Evolutionary conservation across 2,797 vertebrate species (phyloP), one percentile per base, ranked within the genome.

Genomic region (Gymnodraco acuticeps): DNA sequence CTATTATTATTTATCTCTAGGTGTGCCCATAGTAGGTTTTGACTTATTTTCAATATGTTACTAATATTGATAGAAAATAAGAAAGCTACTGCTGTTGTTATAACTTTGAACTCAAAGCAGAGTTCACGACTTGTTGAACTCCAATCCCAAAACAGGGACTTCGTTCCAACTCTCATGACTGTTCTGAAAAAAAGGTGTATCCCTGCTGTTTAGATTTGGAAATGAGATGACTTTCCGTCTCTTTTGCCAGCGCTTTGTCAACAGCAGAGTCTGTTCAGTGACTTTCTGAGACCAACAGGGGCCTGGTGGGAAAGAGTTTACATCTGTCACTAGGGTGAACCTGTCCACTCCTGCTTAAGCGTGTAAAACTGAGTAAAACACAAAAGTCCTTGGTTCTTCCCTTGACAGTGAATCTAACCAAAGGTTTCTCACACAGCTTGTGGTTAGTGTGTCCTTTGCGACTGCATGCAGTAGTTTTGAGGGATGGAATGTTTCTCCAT

Each of bases 191-290:
- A n/a, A 64, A 23, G 59, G 31, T 64, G 31, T n/a, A 58, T 66
- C 47, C 12, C 70, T 52, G 61, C 47, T 45, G 75, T 71, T 33
- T 11, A 55, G 56, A 64, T 75, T 53, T 75, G 78, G 73, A 69
- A 80, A 78, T 8, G 42, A 48, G 66, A 73, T 70, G 59, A 50
- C 8, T 53, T 82, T 78, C 66, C 17, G 4, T 50, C 54, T 73
- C 65, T 75, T 59, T 71, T 73, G 62, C 60, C 51, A 43, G 50
- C 47, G 45, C 51, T 68, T 75, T 73, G 78, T 80, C 78, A 83
- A 82, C 63, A 77, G 48, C 20, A 31, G 47, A n/a, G 63, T 75
- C 70, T 71, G 66, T 72, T 75, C 76, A 48, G 42, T 60, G 52
- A 70, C 64, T 31, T 38, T 67, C n/a, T 16, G 70, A 71, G 56